phyloP scores from a whole-genome alignment of 1,140 invertebrate species.

The Triops longicaudatus region DNA sequence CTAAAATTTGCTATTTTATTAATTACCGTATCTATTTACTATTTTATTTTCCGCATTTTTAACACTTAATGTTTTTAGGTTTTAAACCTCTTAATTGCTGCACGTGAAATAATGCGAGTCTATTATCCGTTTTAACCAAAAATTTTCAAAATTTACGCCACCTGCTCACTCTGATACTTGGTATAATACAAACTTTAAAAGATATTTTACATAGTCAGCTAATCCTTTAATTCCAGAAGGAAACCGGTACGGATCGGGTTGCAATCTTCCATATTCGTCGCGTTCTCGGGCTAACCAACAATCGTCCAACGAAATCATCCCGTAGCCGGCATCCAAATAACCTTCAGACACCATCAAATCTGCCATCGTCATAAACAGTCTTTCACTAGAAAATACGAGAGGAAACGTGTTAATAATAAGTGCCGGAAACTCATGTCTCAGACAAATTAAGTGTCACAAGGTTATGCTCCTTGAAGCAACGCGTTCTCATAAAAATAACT shows the following conservation, averaged over 20 bases:
- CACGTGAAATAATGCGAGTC: no score
- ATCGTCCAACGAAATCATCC: conserved; percentile 91
- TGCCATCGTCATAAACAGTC: conserved; percentile 82
- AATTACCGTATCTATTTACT: no score
- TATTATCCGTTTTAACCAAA: no score
- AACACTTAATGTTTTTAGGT: no score
- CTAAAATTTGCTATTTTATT: no score
- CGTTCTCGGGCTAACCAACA: conserved; percentile 84
- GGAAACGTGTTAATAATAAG: background rate
- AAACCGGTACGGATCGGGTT: conserved; percentile 77
- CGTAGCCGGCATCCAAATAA: conserved; percentile 78
- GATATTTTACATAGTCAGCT: conserved; percentile 85
- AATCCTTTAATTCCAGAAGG: conserved; percentile 84
- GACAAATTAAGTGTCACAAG: background rate
- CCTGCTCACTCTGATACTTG: no score
- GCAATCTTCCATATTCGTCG: conserved; percentile 62
- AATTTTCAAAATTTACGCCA: no score
- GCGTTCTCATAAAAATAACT: no score
- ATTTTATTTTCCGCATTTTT: no score
- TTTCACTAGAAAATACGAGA: conserved; percentile 59
- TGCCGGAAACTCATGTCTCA: background rate
- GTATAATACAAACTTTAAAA: conserved; percentile 21
- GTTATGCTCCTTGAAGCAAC: no score
- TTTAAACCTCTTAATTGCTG: no score
- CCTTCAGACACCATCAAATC: conserved; percentile 81